Percentiles rank a stretch among this genome's conserved stretches.
phyloP scores from a whole-genome alignment of 53 echinoderm and acorn worm species.

The Henricia sp. region DNA sequence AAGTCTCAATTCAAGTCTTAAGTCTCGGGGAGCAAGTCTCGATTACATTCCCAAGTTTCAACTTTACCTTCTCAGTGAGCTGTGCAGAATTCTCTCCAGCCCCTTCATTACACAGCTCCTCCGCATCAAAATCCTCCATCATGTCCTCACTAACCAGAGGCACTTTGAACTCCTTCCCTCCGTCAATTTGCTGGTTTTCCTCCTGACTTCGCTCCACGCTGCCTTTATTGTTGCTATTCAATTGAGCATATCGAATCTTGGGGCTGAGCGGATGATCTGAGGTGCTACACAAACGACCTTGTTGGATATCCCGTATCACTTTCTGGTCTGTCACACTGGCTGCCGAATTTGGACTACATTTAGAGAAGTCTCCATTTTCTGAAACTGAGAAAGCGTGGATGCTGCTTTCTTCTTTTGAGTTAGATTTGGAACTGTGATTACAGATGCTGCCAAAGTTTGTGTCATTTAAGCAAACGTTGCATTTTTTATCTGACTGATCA shows the following conservation, averaged over 20 bases:
- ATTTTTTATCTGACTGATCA: constrained; percentile 5
- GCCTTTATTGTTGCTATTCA: constrained; percentile 52
- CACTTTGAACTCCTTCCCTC: constrained; percentile 73
- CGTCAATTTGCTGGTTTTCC: not conserved
- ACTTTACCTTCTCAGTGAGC: constrained; percentile 90
- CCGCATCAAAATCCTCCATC: constrained; percentile 93
- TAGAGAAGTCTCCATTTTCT: not conserved
- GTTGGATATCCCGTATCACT: constrained; percentile 84
- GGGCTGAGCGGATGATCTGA: constrained; percentile 51
- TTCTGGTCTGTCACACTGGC: constrained; percentile 57
- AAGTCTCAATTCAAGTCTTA: too few species aligned
- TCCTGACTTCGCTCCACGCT: constrained; percentile 14
- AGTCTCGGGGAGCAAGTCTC: too few species aligned
- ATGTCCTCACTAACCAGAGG: constrained; percentile 87
- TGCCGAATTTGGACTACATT: not conserved
- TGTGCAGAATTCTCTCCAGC: constrained; percentile 90
- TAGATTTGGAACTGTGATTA: not conserved
- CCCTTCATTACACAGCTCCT: constrained; percentile 80
- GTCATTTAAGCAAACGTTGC: constrained; percentile 6
- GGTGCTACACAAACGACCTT: constrained; percentile 75
- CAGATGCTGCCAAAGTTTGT: constrained; percentile 1
- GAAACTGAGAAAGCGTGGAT: constrained; percentile 1
- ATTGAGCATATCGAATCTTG: constrained; percentile 2
- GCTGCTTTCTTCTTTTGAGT: too few species aligned
- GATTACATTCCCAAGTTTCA: too few species aligned